Evolutionary conservation across 1,140 invertebrate genomes (phyloP).

Genomic region (Oryctes rhinoceros): DNA sequence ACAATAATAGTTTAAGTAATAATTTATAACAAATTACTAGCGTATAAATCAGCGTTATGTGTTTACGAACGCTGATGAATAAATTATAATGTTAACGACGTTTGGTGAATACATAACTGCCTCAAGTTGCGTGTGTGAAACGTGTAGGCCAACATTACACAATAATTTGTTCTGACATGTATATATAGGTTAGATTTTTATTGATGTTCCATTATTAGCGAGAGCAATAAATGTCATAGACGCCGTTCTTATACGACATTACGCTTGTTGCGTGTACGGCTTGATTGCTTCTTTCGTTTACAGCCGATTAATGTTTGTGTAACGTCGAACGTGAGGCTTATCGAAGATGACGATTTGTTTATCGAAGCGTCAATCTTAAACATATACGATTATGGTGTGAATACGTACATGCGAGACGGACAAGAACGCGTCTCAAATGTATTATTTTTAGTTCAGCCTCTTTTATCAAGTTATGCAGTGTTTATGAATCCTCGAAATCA

Average conservation of each 20-base stretch:
- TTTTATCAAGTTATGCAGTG: no score
- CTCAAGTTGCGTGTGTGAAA: not conserved
- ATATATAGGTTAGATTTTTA: conserved; percentile 15
- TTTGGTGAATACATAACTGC: conserved; percentile 8
- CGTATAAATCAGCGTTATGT: conserved; percentile 9
- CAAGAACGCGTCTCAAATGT: not conserved
- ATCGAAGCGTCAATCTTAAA: conserved; percentile 9
- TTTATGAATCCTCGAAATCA: no score
- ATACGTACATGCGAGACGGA: not conserved
- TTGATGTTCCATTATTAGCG: conserved; percentile 21
- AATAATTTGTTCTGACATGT: conserved; percentile 19
- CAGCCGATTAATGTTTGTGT: conserved; percentile 1
- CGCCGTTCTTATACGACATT: not conserved
- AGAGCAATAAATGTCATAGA: conserved; percentile 17
- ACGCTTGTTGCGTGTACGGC: not conserved
- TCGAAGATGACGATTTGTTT: conserved; percentile 10
- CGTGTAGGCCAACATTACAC: conserved; percentile 17
- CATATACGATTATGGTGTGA: not conserved
- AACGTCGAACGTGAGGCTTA: conserved; percentile 2
- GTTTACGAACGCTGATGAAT: conserved; percentile 14
- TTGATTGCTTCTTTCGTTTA: not conserved
- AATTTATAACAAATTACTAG: conserved; percentile 14
- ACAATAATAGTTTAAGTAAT: conserved; percentile 20
- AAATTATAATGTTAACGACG: conserved; percentile 19
- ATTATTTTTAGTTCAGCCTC: no score